phyloP scores from a whole-genome alignment of 2,888 invertebrate genomes.

The Plebejus melissa region DNA sequence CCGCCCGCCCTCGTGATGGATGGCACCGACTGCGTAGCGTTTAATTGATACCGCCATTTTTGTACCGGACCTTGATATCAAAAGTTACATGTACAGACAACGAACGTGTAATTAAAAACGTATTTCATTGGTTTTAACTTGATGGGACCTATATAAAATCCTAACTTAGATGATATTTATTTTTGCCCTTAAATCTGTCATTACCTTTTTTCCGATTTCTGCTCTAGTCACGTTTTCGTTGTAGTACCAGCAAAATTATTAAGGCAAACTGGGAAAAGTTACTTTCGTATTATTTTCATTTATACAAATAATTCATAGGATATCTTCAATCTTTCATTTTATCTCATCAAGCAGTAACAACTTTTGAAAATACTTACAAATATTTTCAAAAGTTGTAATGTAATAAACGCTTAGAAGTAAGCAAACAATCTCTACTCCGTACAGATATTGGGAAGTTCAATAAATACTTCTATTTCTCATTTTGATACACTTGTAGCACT shows the following conservation, averaged over 20 bases:
- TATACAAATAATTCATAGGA: too few relatives aligned
- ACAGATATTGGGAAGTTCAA: background rate
- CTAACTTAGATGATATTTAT: background rate
- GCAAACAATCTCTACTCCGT: background rate
- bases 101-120: background rate
- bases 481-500: conserved; percentile 2
- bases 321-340: too few relatives aligned
- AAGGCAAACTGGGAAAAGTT: too few relatives aligned
- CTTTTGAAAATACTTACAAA: too few relatives aligned
- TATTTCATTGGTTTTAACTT: background rate
- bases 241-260: too few relatives aligned
- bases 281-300: too few relatives aligned
- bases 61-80: conserved; percentile 43
- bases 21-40: conserved; percentile 56
- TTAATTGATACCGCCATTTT: conserved; percentile 75
- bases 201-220: background rate
- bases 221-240: too few relatives aligned
- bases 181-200: background rate
- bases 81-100: background rate
- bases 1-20: conserved; percentile 58
- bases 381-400: background rate
- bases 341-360: too few relatives aligned
- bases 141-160: background rate
- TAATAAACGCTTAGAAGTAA: background rate
- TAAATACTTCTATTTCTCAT: background rate